phyloP scores from a whole-genome alignment of 2,113 vertebrate species.

The Pteruthius melanotis region DNA sequence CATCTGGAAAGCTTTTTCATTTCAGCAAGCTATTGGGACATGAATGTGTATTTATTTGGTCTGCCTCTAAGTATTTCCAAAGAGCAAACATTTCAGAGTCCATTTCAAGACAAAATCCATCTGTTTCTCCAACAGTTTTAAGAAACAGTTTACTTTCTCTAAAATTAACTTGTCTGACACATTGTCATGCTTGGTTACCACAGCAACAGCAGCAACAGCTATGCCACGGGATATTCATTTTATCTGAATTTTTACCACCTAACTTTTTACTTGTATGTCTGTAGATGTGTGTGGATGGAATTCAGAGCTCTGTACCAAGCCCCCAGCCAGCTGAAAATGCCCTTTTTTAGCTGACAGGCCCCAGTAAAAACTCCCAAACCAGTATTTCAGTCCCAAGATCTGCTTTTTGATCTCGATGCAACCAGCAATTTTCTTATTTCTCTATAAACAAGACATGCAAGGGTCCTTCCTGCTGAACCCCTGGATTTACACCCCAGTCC shows the following conservation, averaged over 20 bases:
- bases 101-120: slow-evolving; percentile 49
- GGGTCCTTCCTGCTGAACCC: not conserved
- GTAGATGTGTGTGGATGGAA: not conserved
- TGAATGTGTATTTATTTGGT: not conserved
- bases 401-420: not conserved
- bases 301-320: not conserved
- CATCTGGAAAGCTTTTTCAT: not conserved
- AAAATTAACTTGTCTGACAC: slow-evolving; percentile 66
- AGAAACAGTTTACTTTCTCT: slow-evolving; percentile 48
- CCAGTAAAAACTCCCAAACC: not conserved
- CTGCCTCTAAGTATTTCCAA: not conserved
- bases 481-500: accelerated
- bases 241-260: not conserved
- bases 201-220: slow-evolving; percentile 27
- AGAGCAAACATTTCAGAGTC: not conserved
- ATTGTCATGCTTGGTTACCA: slow-evolving; percentile 57
- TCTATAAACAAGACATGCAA: not conserved
- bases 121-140: slow-evolving; percentile 35
- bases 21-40: not conserved
- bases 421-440: not conserved
- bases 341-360: not conserved
- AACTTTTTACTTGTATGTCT: not conserved
- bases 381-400: not conserved
- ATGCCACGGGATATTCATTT: not conserved
- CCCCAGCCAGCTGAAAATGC: not conserved